phyloP scores from a whole-genome alignment of 2,797 vertebrate genomes.

The Lutjanus argentimaculatus region DNA sequence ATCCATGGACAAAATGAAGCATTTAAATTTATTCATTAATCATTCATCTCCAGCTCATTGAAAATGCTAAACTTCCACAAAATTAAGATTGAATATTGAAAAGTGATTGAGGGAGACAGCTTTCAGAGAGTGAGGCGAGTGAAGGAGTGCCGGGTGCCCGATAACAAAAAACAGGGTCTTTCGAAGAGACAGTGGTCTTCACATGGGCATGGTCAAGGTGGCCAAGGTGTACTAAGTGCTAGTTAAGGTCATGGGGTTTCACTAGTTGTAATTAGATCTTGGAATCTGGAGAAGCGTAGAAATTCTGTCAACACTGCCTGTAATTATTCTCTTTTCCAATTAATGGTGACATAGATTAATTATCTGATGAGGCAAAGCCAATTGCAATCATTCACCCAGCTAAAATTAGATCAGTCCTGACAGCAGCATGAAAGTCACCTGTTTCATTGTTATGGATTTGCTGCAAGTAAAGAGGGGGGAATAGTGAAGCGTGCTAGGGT shows the following conservation, averaged over 20 bases:
- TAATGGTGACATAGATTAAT: slow-evolving; percentile 99
- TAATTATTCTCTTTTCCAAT: slow-evolving; percentile 99
- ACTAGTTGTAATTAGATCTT: slow-evolving; percentile 97
- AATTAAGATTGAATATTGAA: slow-evolving; percentile 99
- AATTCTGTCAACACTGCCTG: slow-evolving; percentile 99
- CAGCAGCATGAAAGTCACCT: slow-evolving; percentile 99
- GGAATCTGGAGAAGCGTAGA: slow-evolving; percentile 99
- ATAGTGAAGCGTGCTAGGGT: slow-evolving; percentile 96
- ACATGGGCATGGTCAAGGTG: slow-evolving; percentile 91
- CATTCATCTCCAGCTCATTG: slow-evolving; percentile 99
- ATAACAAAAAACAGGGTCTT: slow-evolving; percentile 89
- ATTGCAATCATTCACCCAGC: slow-evolving; percentile 99
- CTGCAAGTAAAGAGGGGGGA: slow-evolving; percentile 92
- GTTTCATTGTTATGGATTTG: slow-evolving; percentile 99
- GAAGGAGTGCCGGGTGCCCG: slow-evolving; percentile 77
- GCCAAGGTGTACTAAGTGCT: slow-evolving; percentile 90
- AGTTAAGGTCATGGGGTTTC: slow-evolving; percentile 91
- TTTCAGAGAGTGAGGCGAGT: slow-evolving; percentile 82
- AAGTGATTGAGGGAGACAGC: slow-evolving; percentile 99
- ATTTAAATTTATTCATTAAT: slow-evolving; percentile 99
- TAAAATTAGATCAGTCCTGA: slow-evolving; percentile 99
- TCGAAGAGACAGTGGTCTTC: slow-evolving; percentile 69
- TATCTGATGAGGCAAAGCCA: slow-evolving; percentile 99
- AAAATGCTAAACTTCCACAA: slow-evolving; percentile 99
- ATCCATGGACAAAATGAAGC: slow-evolving; percentile 99